Evolutionary conservation across 2,888 invertebrate species (phyloP).

Genomic region (Agrotis exclamationis): DNA sequence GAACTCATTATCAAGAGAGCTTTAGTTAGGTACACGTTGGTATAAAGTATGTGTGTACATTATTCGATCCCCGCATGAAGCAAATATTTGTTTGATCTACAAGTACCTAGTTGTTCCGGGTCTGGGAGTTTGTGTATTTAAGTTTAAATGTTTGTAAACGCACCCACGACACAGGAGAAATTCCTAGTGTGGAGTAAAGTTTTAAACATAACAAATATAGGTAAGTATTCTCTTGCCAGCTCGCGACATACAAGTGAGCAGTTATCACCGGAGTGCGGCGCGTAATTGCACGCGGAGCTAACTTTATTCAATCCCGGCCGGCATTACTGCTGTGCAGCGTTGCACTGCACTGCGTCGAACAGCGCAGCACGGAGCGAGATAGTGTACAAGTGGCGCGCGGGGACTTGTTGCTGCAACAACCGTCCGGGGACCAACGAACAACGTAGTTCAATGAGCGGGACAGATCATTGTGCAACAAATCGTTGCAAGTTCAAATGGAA

Average conservation of each 20-base stretch:
- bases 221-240: background rate
- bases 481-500: background rate
- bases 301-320: conserved; percentile 14
- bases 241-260: conserved; percentile 12
- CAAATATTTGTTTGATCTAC: no score
- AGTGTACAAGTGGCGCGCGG: conserved; percentile 27
- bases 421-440: background rate
- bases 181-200: no score
- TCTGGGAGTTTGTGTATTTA: no score
- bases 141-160: no score
- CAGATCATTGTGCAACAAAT: conserved; percentile 15
- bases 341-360: background rate
- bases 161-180: no score
- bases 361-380: background rate
- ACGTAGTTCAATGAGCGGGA: background rate
- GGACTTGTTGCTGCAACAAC: conserved; percentile 13
- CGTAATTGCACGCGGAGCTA: background rate
- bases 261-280: conserved; percentile 23
- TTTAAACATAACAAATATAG: no score
- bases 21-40: background rate
- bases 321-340: background rate
- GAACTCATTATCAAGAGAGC: background rate
- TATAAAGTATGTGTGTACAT: background rate
- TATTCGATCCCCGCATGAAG: no score
- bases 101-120: no score